Percentiles rank a stretch among this genome's conserved stretches.
These are phyloP conservation scores for Musca domestica DNA, from an alignment of 1,140 invertebrate genomes.

Conservation along the genomic window DNA sequence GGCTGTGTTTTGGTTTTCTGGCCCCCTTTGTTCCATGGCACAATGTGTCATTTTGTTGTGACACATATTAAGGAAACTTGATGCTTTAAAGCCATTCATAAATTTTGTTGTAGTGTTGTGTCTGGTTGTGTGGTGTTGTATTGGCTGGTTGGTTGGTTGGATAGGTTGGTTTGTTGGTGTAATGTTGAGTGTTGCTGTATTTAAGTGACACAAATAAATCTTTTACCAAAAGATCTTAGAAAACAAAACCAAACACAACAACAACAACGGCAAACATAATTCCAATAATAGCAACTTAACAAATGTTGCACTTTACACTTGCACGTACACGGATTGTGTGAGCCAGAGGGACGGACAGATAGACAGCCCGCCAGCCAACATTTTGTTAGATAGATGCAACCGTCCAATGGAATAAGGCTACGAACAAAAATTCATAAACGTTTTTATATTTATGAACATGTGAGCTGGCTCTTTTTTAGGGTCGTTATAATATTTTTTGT, in stretches of 20 bases:
- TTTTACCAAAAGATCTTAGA: neutral
- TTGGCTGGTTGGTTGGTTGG: neutral
- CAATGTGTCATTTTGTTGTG: constrained; percentile 21
- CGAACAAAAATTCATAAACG: neutral
- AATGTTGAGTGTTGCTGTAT: neutral
- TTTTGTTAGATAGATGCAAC: too few relatives aligned
- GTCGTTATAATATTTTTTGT: neutral
- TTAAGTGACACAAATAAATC: constrained; percentile 20
- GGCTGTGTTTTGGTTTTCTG: too few relatives aligned
- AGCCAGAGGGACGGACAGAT: too few relatives aligned
- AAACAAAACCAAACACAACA: neutral
- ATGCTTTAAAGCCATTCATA: constrained; percentile 16
- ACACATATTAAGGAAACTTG: constrained; percentile 22
- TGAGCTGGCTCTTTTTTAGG: neutral
- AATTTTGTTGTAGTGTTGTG: neutral
- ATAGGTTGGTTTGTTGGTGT: too few relatives aligned
- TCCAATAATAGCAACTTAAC: constrained; percentile 2
- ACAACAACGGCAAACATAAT: constrained; percentile 7
- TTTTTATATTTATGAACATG: neutral
- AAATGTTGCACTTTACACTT: constrained; percentile 16
- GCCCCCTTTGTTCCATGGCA: neutral
- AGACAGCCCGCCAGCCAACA: too few relatives aligned
- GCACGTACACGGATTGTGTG: neutral
- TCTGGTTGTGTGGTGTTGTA: neutral
- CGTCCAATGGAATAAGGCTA: neutral